phyloP scores from a whole-genome alignment of 2,888 invertebrate genomes.

The Lissocephala sabroskyi region DNA sequence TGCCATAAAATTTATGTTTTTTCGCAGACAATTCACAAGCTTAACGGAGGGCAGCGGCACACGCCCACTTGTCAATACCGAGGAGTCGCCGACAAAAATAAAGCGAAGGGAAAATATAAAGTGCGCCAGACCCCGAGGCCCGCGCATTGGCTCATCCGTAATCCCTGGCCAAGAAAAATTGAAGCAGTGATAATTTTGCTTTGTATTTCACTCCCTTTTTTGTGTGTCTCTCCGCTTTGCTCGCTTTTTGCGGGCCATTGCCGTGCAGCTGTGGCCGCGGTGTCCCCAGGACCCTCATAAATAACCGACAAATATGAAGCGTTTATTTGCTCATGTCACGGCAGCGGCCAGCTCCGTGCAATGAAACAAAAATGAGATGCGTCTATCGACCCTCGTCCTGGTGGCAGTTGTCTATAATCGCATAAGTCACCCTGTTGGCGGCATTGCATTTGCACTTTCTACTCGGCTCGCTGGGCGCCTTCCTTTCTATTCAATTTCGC shows the following conservation, averaged over 20 bases:
- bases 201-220: slow-evolving; percentile 13
- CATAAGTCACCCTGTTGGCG: slow-evolving; percentile 68
- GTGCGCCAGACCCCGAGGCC: slow-evolving; percentile 4
- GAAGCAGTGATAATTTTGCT: slow-evolving; percentile 50
- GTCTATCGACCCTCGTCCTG: slow-evolving; percentile 13
- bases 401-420: slow-evolving; percentile 68
- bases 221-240: background rate
- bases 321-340: slow-evolving; percentile 65
- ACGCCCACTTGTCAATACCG: slow-evolving; percentile 36
- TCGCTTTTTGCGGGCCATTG: slow-evolving; percentile 10
- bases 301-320: slow-evolving; percentile 65
- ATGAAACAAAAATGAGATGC: slow-evolving; percentile 33
- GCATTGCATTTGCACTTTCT: slow-evolving; percentile 53
- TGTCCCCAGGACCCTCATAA: slow-evolving; percentile 63
- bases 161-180: slow-evolving; percentile 53
- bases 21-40: slow-evolving; percentile 49
- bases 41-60: slow-evolving; percentile 42
- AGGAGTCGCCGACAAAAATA: slow-evolving; percentile 1
- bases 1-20: slow-evolving; percentile 38
- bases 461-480: background rate
- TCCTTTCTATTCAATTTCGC: slow-evolving; percentile 7
- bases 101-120: slow-evolving; percentile 1
- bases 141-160: slow-evolving; percentile 43
- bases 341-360: slow-evolving; percentile 17
- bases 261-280: slow-evolving; percentile 36